Evolutionary conservation across 2,797 vertebrate genomes (phyloP), one percentile per base, ranked within the genome.

Genomic region (Allenopithecus nigroviridis): DNA sequence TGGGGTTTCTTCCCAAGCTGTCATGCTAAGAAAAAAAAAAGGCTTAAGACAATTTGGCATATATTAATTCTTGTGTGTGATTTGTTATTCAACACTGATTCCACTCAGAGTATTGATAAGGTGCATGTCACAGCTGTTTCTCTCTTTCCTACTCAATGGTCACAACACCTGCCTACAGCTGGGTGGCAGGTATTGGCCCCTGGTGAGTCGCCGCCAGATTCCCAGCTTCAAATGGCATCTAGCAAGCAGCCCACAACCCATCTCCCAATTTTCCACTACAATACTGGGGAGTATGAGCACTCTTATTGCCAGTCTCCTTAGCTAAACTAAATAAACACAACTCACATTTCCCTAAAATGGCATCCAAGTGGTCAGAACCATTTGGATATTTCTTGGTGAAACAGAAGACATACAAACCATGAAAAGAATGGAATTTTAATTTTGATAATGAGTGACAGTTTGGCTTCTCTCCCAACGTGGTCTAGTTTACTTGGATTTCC

Each of bases 171-270:
- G 5, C 48, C 24, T 3, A 26, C 28, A 39, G 14, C 11, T n/a
- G 8, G 28, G 74, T 55, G 24, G 64, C 53, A 30, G 13, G n/a
- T 22, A 7, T 17, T 6, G 11, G 9, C 17, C 41, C 61, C 70
- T 43, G 16, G 33, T 28, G 12, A 28, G 74, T 16, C 14, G 3
- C 30, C 2, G 1, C 74, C n/a, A 24, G 48, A 55, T 43, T 53
- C 21, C 64, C n/a, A 24, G 4, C 9, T 83, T 61, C 78, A 50
- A 5, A 41, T 11, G 13, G 30, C 64, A 12, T 68, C 75, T 9
- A 5, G 10, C 22, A 43, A 19, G 12, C 26, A 26, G 24, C 16
- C 19, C 12, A 7, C 1, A 0, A 17, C 33, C 5, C 53, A 9
- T 24, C 17, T 59, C 12, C 39, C 19, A 1, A 3, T 43, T 28